phyloP scores from a whole-genome alignment of 2,113 vertebrate species.

The Alosa alosa region DNA sequence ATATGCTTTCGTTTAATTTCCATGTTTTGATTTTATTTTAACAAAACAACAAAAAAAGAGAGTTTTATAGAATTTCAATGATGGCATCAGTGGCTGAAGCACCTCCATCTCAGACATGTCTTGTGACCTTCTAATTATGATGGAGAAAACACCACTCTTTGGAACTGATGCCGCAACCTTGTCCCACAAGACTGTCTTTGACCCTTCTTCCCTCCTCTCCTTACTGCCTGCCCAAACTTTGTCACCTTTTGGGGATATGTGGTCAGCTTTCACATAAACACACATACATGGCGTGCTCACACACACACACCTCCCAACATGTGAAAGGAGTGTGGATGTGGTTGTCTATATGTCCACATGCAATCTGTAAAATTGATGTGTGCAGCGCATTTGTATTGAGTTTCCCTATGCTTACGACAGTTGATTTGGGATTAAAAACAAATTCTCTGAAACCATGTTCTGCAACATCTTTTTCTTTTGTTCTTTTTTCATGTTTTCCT shows the following conservation, averaged over 20 bases:
- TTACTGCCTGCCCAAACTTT: neutral
- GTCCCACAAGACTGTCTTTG: neutral
- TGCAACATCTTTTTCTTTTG: neutral
- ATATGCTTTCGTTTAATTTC: slow-evolving; percentile 76
- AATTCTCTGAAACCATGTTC: slow-evolving; percentile 13
- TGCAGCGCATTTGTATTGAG: neutral
- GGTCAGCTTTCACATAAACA: neutral
- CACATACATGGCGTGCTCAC: neutral
- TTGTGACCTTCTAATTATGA: neutral
- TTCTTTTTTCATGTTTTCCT: neutral
- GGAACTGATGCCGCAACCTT: neutral
- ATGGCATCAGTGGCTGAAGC: slow-evolving; percentile 3
- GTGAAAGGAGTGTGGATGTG: neutral
- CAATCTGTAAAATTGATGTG: slow-evolving; percentile 20
- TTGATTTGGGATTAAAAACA: slow-evolving; percentile 8
- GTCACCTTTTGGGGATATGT: neutral
- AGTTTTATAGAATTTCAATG: slow-evolving; percentile 52
- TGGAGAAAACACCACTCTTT: neutral
- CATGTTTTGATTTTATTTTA: slow-evolving; percentile 74
- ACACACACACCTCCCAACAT: too few relatives aligned
- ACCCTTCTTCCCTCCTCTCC: slow-evolving; percentile 16
- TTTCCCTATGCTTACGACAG: neutral
- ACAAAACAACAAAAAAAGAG: slow-evolving; percentile 50
- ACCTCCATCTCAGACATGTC: neutral
- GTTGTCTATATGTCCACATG: slow-evolving; percentile 24